Evolutionary conservation across 2,888 invertebrate species (phyloP).

Genomic region (Drosophila suboccidentalis): DNA sequence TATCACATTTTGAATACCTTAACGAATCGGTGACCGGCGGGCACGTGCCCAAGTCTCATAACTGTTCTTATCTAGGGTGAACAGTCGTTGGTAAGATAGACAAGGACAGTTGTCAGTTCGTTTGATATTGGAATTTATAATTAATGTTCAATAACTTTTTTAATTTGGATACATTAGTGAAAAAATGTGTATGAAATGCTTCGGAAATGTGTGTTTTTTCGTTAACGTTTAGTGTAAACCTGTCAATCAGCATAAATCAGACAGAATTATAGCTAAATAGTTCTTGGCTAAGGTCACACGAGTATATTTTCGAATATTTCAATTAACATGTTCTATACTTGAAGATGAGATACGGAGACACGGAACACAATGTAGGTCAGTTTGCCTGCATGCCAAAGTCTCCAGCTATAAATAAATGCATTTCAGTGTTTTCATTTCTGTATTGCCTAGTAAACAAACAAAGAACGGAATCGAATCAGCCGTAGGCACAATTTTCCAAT

Average conservation of each 20-base stretch:
- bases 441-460: conserved; percentile 65
- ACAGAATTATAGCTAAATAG: conserved; percentile 23
- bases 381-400: conserved; percentile 53
- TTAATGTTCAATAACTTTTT: conserved; percentile 73
- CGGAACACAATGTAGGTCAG: conserved; percentile 71
- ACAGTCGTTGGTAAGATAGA: conserved; percentile 34
- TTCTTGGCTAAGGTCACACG: conserved; percentile 57
- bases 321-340: conserved; percentile 39
- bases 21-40: conserved; percentile 26
- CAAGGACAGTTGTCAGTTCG: conserved; percentile 62
- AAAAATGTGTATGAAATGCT: conserved; percentile 27
- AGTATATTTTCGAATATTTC: conserved; percentile 37
- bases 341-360: conserved; percentile 34
- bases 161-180: conserved; percentile 49
- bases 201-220: conserved; percentile 30
- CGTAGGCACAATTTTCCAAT: conserved; percentile 45
- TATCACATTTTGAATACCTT: conserved; percentile 41
- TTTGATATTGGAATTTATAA: conserved; percentile 66
- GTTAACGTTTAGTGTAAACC: conserved; percentile 48
- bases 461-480: conserved; percentile 22
- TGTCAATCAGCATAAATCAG: conserved; percentile 58
- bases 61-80: conserved; percentile 61
- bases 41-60: conserved; percentile 49
- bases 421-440: conserved; percentile 56
- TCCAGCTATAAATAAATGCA: conserved; percentile 69